A percentile compares a stretch with the other conserved stretches of the same genome.
Evolutionary conservation across 2,888 invertebrate species (phyloP).

Genomic region (Dyspetes luteomarginatus): DNA sequence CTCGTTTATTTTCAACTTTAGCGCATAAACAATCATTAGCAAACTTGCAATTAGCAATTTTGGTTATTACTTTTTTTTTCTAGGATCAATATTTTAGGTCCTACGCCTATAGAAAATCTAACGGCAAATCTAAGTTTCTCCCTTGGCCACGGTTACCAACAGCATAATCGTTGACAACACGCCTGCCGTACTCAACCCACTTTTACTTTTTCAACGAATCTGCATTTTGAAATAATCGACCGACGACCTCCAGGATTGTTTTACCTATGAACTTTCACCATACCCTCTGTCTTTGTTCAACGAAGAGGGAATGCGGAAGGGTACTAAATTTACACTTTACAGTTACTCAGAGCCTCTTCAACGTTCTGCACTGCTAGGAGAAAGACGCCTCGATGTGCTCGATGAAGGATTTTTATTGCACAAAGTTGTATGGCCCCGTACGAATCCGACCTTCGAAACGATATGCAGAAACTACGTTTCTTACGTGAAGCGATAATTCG

Average conservation of each 20-base stretch:
- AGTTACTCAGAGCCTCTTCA: slow-evolving; percentile 42
- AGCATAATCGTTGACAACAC: slow-evolving; percentile 13
- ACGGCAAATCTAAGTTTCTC: slow-evolving; percentile 19
- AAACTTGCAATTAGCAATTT: background rate
- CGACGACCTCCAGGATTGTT: slow-evolving; percentile 60
- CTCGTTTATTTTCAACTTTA: background rate
- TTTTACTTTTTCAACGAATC: slow-evolving; percentile 63
- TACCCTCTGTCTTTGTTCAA: slow-evolving; percentile 63
- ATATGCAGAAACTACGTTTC: slow-evolving; percentile 10
- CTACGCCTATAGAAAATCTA: background rate
- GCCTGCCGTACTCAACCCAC: slow-evolving; percentile 32
- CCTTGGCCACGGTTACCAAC: slow-evolving; percentile 45
- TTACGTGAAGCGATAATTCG: slow-evolving; percentile 15
- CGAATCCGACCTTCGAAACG: slow-evolving; percentile 7
- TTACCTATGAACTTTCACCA: slow-evolving; percentile 65
- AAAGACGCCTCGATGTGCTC: slow-evolving; percentile 8
- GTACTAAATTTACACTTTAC: slow-evolving; percentile 56
- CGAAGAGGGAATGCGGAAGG: slow-evolving; percentile 62
- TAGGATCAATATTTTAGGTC: background rate
- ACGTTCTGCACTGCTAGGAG: slow-evolving; percentile 7
- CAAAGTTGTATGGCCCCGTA: slow-evolving; percentile 4
- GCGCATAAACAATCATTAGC: background rate
- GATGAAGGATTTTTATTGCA: slow-evolving; percentile 15
- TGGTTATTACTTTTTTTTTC: background rate
- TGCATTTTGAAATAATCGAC: slow-evolving; percentile 60